Percentiles rank a stretch among this genome's conserved stretches.
Evolutionary conservation across 2,113 vertebrate genomes (phyloP).

Genomic region (Podilymbus podiceps): DNA sequence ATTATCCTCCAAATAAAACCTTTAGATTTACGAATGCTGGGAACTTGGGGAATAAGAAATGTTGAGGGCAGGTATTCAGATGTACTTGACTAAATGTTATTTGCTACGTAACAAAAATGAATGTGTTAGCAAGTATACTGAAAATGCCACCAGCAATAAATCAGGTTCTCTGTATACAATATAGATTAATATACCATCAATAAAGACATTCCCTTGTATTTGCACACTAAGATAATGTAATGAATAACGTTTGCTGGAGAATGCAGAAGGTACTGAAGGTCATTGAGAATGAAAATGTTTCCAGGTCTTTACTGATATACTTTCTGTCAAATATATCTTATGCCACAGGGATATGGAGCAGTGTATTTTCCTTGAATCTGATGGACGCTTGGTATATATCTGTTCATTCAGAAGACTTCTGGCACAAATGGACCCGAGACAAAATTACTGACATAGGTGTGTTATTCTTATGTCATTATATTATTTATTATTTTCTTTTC

Average conservation of each 20-base stretch:
- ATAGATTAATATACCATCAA: background rate
- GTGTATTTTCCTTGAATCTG: constrained; percentile 72
- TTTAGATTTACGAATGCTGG: background rate
- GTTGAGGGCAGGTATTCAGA: background rate
- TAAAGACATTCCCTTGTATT: background rate
- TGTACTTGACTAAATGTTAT: background rate
- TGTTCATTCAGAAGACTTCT: constrained; percentile 67
- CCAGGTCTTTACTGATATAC: background rate
- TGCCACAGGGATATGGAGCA: constrained; percentile 71
- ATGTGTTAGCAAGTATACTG: background rate
- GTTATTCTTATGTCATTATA: background rate
- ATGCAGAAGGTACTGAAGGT: background rate
- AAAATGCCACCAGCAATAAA: background rate
- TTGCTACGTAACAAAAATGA: background rate
- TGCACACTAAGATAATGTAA: background rate
- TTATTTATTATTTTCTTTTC: background rate
- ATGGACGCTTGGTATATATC: constrained; percentile 72
- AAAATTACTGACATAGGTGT: constrained; percentile 54
- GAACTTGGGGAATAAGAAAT: background rate
- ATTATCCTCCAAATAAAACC: background rate
- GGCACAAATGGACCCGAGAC: constrained; percentile 70
- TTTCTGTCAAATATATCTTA: background rate
- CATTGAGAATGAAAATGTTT: background rate
- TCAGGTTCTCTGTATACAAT: background rate
- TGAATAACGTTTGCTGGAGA: background rate